Conservation (phyloP, 2,797 vertebrate species). For the Picus viridis region DNA sequence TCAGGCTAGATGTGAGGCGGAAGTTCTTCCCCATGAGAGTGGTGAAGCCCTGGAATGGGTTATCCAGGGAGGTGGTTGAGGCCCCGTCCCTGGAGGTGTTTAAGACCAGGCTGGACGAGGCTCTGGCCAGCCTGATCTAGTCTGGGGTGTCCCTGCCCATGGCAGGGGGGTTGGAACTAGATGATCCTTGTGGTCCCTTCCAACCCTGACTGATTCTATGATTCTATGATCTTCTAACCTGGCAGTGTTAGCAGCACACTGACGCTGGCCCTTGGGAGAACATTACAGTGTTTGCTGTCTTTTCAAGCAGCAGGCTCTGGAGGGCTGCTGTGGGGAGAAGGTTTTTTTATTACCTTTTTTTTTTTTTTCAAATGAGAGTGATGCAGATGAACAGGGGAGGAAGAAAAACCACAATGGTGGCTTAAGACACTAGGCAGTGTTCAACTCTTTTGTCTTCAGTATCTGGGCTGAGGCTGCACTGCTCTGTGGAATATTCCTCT, state of each 20-base stretch:
- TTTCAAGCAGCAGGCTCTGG: neutral
- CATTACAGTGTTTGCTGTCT: neutral
- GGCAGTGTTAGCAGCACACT: neutral
- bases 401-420: neutral
- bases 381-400: neutral
- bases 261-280: neutral
- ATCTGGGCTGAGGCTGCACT: neutral
- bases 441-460: neutral
- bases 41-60: no score
- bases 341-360: neutral
- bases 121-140: no score
- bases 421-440: neutral
- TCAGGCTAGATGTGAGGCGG: no score
- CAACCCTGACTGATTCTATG: no score
- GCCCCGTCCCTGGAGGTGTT: no score
- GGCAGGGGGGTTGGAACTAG: no score
- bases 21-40: no score
- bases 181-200: no score
- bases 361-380: neutral
- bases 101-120: no score
- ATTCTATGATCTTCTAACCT: neutral
- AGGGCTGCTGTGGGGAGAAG: neutral
- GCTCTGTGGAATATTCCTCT: neutral
- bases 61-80: no score
- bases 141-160: no score